These are phyloP conservation scores for Chaenocephalus aceratus DNA, from an alignment of 2,113 vertebrate species.

Conservation along the genomic window DNA sequence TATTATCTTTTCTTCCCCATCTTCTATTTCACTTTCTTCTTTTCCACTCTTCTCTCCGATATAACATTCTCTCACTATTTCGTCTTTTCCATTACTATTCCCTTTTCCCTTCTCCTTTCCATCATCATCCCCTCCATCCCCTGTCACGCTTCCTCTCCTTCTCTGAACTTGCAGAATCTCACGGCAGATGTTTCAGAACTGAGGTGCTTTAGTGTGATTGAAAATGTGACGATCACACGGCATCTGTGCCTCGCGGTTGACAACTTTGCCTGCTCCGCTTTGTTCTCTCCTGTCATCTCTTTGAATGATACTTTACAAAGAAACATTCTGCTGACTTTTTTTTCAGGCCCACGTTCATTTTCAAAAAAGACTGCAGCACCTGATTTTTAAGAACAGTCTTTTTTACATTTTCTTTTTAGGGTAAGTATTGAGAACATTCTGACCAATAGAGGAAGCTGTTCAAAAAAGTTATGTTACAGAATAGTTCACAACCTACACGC, in stretches of 20 bases:
- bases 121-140: neutral
- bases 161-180: slow-evolving; percentile 35
- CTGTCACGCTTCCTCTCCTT: neutral
- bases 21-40: neutral
- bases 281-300: slow-evolving; percentile 45
- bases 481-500: neutral
- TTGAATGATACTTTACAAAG: slow-evolving; percentile 39
- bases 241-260: slow-evolving; percentile 38
- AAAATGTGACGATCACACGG: slow-evolving; percentile 41
- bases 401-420: neutral
- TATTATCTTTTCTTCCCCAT: slow-evolving; percentile 18
- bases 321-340: slow-evolving; percentile 19
- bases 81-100: neutral
- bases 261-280: no score
- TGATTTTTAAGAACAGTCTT: slow-evolving; percentile 19
- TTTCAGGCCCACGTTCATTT: slow-evolving; percentile 8
- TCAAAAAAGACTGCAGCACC: slow-evolving; percentile 1
- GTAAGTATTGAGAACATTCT: neutral
- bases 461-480: neutral
- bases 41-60: neutral
- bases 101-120: neutral
- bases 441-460: neutral
- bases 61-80: slow-evolving; percentile 9
- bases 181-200: slow-evolving; percentile 45
- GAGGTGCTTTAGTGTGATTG: slow-evolving; percentile 33